These are phyloP conservation scores for Neostethus bicornis DNA, from an alignment of 2,797 vertebrate species.

Conservation along the genomic window DNA sequence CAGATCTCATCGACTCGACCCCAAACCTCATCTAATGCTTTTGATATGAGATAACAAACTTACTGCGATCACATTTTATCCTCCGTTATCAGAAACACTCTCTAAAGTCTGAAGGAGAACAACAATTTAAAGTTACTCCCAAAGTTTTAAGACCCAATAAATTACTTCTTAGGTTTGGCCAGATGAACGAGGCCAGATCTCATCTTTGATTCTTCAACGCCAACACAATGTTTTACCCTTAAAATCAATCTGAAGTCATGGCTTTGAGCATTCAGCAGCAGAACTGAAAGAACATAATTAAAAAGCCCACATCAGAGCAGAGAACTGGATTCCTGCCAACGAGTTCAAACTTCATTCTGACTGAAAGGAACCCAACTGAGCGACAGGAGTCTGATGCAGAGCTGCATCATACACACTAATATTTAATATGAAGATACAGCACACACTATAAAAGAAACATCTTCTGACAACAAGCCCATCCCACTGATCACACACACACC, in stretches of 20 bases:
- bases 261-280: slow-evolving; percentile 3
- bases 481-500: slow-evolving; percentile 33
- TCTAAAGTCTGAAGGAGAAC: no score
- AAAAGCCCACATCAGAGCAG: slow-evolving; percentile 12
- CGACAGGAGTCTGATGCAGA: slow-evolving; percentile 14
- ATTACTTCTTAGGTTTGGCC: slow-evolving; percentile 2
- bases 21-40: no score
- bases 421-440: slow-evolving; percentile 53
- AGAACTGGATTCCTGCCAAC: slow-evolving; percentile 6
- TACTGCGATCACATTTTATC: no score
- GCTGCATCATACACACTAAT: slow-evolving; percentile 50
- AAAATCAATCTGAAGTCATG: slow-evolving; percentile 4
- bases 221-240: slow-evolving; percentile 23
- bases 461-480: slow-evolving; percentile 43
- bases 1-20: no score
- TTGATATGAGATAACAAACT: neutral
- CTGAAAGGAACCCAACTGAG: slow-evolving; percentile 20
- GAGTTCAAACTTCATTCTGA: slow-evolving; percentile 25
- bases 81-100: no score
- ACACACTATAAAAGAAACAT: slow-evolving; percentile 72
- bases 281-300: slow-evolving; percentile 8
- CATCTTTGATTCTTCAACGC: slow-evolving; percentile 6
- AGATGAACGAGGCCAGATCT: slow-evolving; percentile 4
- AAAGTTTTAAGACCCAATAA: slow-evolving; percentile 5
- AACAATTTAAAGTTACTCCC: neutral